Conservation (phyloP, 1,140 invertebrate species). For the Pseudachorutes palmiensis region DNA sequence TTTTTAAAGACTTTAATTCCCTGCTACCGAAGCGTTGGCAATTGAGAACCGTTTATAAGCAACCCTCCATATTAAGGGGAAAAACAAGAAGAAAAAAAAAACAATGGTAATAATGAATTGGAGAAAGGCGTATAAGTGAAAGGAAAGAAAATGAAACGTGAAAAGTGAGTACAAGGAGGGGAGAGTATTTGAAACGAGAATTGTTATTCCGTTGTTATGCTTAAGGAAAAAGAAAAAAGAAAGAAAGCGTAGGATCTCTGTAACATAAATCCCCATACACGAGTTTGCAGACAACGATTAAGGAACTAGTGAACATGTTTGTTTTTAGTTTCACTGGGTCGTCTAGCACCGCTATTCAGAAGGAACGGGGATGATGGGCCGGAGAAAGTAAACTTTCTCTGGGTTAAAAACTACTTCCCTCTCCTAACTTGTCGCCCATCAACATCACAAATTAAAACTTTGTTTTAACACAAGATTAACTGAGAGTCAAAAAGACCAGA, state of each 20-base stretch:
- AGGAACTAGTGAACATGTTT: slow-evolving; percentile 16
- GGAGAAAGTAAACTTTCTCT: slow-evolving; percentile 2
- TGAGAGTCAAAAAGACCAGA: not conserved
- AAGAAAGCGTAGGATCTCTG: not conserved
- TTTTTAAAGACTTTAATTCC: too few species aligned
- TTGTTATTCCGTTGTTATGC: not conserved
- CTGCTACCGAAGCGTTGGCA: too few species aligned
- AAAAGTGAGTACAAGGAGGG: not conserved
- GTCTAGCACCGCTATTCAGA: not conserved
- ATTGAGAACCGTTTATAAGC: too few species aligned
- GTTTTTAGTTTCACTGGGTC: not conserved
- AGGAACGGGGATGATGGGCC: too few species aligned
- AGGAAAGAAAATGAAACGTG: slow-evolving; percentile 10
- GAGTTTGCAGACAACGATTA: not conserved
- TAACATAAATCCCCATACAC: slow-evolving; percentile 5
- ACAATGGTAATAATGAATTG: not conserved
- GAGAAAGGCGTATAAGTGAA: slow-evolving; percentile 7
- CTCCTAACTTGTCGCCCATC: not conserved
- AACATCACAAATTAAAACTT: slow-evolving; percentile 10
- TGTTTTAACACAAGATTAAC: not conserved
- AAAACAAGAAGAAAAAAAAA: not conserved
- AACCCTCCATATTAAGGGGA: too few species aligned
- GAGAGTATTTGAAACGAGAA: not conserved
- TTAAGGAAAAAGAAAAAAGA: slow-evolving; percentile 8
- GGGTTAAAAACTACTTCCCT: slow-evolving; percentile 3